Evolutionary conservation across 2,888 invertebrate species (phyloP).

Genomic region (Dolichomitus sp.): DNA sequence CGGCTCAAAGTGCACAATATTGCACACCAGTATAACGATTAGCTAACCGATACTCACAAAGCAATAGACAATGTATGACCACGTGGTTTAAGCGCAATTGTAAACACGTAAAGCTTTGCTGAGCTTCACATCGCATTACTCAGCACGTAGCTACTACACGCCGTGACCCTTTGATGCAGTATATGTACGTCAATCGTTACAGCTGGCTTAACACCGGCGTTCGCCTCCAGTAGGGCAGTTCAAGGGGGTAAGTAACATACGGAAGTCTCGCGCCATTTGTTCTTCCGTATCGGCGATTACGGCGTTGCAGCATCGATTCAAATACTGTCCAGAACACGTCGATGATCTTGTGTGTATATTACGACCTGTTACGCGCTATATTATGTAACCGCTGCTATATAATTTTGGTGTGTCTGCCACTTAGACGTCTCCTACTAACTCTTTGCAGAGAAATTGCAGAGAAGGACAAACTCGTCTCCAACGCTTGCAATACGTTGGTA

Average conservation of each 20-base stretch:
- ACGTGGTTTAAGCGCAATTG: constrained; percentile 43
- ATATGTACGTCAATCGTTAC: constrained; percentile 56
- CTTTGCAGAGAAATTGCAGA: too few species aligned
- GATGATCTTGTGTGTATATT: constrained; percentile 1
- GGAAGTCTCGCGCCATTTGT: constrained; percentile 34
- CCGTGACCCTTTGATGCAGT: constrained; percentile 2
- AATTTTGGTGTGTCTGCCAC: too few species aligned
- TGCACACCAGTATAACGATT: background rate
- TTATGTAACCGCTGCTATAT: too few species aligned
- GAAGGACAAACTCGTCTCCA: background rate
- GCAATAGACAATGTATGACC: constrained; percentile 33
- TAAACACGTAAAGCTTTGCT: constrained; percentile 53
- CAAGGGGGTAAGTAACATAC: constrained; percentile 48
- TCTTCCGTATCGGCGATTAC: constrained; percentile 53
- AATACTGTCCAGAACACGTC: constrained; percentile 25
- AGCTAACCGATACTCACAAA: constrained; percentile 19
- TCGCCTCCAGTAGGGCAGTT: constrained; percentile 39
- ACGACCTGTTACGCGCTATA: background rate
- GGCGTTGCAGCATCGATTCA: constrained; percentile 47
- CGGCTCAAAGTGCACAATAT: background rate
- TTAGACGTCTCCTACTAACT: too few species aligned
- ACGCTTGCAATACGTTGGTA: background rate
- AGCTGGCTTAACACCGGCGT: constrained; percentile 57
- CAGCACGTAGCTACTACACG: constrained; percentile 13
- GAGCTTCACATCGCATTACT: constrained; percentile 49